Evolutionary conservation across 2,113 vertebrate species (phyloP).

Genomic region (Gymnocephalus cernua): DNA sequence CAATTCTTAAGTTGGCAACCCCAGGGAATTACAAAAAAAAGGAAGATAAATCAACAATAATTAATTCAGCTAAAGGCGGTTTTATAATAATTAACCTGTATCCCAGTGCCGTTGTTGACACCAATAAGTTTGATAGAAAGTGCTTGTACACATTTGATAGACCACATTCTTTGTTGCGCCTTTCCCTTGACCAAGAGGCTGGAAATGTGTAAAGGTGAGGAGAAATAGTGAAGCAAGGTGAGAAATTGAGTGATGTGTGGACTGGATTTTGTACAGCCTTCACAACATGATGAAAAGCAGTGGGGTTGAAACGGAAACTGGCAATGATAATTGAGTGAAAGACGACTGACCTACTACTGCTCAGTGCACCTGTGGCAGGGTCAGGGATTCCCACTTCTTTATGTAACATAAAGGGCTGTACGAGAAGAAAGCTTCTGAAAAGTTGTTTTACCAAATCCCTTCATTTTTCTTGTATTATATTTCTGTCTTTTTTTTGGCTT

Average conservation of each 20-base stretch:
- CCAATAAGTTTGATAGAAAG: not conserved
- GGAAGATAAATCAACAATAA: not conserved
- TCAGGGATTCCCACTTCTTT: not conserved
- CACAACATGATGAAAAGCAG: conserved; percentile 37
- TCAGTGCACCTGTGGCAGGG: not conserved
- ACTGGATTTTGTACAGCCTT: conserved; percentile 33
- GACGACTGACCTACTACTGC: not conserved
- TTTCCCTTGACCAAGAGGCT: not conserved
- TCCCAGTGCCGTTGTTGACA: not conserved
- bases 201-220: not conserved
- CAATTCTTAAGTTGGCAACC: not conserved
- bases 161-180: not conserved
- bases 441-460: not conserved
- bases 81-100: conserved; percentile 22
- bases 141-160: not conserved
- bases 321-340: not conserved
- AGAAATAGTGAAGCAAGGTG: conserved; percentile 5
- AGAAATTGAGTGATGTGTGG: conserved; percentile 26
- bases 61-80: not conserved
- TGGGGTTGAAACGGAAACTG: not conserved
- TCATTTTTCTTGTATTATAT: not conserved
- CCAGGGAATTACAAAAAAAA: not conserved
- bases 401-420: not conserved
- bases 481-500: not conserved
- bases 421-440: not conserved